These are phyloP conservation scores for Ectropis crepuscularia DNA, from an alignment of 2,888 invertebrate genomes.

Conservation along the genomic window DNA sequence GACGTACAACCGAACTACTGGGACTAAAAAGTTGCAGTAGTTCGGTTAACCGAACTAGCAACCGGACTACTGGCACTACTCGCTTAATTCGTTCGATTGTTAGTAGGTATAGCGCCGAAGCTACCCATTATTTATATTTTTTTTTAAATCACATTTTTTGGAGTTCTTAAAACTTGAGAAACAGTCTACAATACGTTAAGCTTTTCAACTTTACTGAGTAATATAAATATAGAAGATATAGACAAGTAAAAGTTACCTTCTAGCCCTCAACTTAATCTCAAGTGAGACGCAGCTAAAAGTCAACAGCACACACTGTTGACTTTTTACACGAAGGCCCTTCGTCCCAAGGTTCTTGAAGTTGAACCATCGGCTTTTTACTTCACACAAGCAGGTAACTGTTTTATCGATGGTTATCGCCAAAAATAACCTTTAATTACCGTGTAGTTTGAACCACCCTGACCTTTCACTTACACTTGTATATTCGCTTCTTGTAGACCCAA, in stretches of 20 bases:
- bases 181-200: background rate
- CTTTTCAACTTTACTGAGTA: background rate
- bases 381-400: conserved; percentile 79
- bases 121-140: too few species aligned
- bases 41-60: too few species aligned
- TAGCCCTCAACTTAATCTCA: conserved; percentile 47
- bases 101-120: too few species aligned
- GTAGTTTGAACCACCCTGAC: conserved; percentile 81
- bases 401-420: conserved; percentile 83
- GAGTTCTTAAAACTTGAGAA: too few species aligned
- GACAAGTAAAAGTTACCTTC: conserved; percentile 35
- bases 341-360: conserved; percentile 67
- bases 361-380: conserved; percentile 77
- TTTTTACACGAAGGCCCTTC: conserved; percentile 72
- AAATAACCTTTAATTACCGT: conserved; percentile 85
- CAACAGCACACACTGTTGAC: conserved; percentile 54
- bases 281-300: conserved; percentile 46
- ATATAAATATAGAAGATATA: background rate
- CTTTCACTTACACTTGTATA: conserved; percentile 73
- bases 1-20: too few species aligned
- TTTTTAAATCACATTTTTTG: too few species aligned
- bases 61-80: too few species aligned
- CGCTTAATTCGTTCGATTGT: too few species aligned
- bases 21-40: too few species aligned
- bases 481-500: conserved; percentile 59